Conservation (phyloP, 35 echinoderm and acorn worm genomes). For the Lytechinus variegatus region DNA sequence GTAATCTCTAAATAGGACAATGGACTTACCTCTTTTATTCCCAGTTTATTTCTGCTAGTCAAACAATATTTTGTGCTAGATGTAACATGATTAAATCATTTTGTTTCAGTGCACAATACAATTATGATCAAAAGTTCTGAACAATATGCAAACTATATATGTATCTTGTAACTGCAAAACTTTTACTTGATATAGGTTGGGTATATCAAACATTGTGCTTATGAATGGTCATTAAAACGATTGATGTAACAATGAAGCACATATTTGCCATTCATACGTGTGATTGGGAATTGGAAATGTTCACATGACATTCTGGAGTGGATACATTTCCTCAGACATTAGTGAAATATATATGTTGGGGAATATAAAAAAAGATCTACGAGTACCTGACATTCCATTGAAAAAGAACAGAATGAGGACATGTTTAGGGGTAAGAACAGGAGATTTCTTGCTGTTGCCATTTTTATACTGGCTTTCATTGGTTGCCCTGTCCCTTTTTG, state of each 20-base stretch:
- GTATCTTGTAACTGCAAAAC: not conserved
- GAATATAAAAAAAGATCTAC: not conserved
- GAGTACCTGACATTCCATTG: not conserved
- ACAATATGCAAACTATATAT: too few relatives aligned
- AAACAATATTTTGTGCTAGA: not conserved
- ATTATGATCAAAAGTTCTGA: not conserved
- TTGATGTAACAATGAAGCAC: too few relatives aligned
- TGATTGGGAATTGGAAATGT: not conserved
- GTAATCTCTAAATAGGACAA: not conserved
- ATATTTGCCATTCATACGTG: too few relatives aligned
- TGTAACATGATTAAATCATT: not conserved
- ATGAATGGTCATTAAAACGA: not conserved
- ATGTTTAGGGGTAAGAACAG: not conserved
- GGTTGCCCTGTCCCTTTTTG: not conserved
- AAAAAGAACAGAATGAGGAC: not conserved
- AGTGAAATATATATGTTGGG: not conserved
- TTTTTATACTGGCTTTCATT: not conserved
- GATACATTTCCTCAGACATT: not conserved
- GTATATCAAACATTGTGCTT: not conserved
- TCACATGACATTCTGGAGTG: constrained; percentile 1
- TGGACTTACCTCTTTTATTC: not conserved
- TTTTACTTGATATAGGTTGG: not conserved
- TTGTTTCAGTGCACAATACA: not conserved
- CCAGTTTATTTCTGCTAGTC: not conserved
- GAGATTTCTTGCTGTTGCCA: not conserved